phyloP scores from a whole-genome alignment of 2,797 vertebrate species.

The Anguilla megastoma region DNA sequence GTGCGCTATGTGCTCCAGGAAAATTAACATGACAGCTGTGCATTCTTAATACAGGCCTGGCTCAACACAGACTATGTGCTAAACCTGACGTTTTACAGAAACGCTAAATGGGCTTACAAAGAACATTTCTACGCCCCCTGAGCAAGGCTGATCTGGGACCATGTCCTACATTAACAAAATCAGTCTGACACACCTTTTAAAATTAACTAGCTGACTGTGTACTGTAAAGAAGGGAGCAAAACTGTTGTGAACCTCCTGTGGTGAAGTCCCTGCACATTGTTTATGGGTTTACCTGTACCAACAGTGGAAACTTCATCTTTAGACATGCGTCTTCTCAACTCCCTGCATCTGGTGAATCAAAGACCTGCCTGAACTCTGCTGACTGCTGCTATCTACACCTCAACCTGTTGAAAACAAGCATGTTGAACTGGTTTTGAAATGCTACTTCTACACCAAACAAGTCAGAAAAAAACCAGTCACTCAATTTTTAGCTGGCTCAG shows the following conservation, averaged over 20 bases:
- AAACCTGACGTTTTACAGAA: background rate
- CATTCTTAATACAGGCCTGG: background rate
- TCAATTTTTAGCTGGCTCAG: background rate
- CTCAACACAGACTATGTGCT: background rate
- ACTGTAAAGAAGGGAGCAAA: background rate
- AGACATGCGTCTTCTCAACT: conserved; percentile 39
- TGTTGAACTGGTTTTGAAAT: conserved; percentile 31
- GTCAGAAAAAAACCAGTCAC: background rate
- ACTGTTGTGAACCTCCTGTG: background rate
- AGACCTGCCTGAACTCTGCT: conserved; percentile 49
- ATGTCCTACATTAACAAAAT: background rate
- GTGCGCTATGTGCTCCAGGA: background rate
- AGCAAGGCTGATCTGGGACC: background rate
- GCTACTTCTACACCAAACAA: background rate
- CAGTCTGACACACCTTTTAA: background rate
- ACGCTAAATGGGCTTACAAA: background rate
- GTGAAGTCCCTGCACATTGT: background rate
- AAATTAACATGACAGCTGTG: background rate
- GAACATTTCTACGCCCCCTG: background rate
- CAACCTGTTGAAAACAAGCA: conserved; percentile 54
- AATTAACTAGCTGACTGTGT: background rate
- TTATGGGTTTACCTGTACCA: conserved; percentile 57
- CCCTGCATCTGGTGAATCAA: conserved; percentile 34
- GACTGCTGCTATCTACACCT: conserved; percentile 48
- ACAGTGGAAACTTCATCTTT: conserved; percentile 43